Percentiles rank a stretch among this genome's conserved stretches.
These are phyloP conservation scores for Eudyptes chrysolophus DNA, from an alignment of 2,113 vertebrate genomes.

Conservation along the genomic window DNA sequence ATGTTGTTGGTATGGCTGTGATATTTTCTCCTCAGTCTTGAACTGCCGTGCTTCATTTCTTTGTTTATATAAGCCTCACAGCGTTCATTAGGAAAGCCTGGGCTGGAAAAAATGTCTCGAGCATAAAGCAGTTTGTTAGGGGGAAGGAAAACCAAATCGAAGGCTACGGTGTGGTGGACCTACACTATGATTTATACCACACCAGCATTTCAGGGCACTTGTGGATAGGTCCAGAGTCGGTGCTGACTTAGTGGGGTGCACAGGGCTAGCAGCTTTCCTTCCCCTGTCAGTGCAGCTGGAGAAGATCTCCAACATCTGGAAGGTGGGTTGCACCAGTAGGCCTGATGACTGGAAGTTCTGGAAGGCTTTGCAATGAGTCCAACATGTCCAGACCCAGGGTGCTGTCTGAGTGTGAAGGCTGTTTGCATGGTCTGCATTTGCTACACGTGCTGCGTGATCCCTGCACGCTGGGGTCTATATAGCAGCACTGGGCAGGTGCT, in stretches of 20 bases:
- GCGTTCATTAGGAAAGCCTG: constrained; percentile 14
- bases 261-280: neutral
- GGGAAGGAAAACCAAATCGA: neutral
- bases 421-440: rapidly evolving
- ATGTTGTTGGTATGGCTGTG: constrained; percentile 40
- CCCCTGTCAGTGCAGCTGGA: neutral
- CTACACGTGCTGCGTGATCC: rapidly evolving
- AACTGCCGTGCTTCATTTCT: constrained; percentile 8
- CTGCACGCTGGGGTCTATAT: rapidly evolving
- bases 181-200: rapidly evolving
- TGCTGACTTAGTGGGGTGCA: neutral
- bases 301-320: neutral
- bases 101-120: neutral
- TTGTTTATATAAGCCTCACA: constrained; percentile 32
- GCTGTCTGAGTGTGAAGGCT: neutral
- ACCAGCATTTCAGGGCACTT: neutral
- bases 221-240: too few relatives aligned
- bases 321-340: neutral
- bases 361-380: neutral
- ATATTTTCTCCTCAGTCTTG: neutral
- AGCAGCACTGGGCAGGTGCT: neutral
- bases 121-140: neutral
- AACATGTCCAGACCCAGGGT: rapidly evolving
- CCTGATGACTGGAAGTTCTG: neutral
- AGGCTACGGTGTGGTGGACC: neutral